Conservation (phyloP, 2,113 vertebrate genomes). For the Nyctereutes procyonoides region DNA sequence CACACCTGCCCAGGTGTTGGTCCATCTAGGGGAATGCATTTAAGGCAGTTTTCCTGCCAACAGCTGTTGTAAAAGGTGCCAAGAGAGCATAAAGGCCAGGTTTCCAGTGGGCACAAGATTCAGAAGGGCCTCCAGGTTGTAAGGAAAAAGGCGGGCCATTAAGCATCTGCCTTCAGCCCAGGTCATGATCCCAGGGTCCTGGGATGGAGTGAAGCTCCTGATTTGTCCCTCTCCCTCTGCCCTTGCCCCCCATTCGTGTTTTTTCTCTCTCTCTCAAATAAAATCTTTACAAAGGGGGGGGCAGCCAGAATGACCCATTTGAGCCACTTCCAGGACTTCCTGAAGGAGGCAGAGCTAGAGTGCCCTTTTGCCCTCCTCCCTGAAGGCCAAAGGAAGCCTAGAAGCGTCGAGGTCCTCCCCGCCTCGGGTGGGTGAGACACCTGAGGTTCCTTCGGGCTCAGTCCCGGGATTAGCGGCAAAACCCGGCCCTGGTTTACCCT, state of each 20-base stretch:
- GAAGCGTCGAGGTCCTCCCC: too few relatives aligned
- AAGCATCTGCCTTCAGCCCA: background rate
- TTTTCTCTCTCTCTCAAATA: background rate
- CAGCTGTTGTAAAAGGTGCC: background rate
- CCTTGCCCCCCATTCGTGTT: background rate
- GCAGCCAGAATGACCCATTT: background rate
- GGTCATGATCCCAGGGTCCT: background rate
- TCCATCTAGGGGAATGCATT: background rate
- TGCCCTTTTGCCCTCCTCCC: background rate
- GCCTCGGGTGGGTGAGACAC: rapidly evolving
- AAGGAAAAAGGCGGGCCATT: background rate
- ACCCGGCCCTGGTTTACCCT: background rate
- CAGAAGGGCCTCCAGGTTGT: background rate
- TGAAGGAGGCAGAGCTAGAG: background rate
- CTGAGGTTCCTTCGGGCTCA: background rate
- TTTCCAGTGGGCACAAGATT: background rate
- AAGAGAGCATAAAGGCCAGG: background rate
- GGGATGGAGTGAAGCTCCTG: background rate
- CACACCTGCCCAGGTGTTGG: background rate
- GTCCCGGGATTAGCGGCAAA: background rate
- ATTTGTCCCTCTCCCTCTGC: background rate
- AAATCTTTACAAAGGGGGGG: background rate
- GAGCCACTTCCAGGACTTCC: background rate
- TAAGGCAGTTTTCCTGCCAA: background rate
- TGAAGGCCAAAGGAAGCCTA: background rate